phyloP scores from a whole-genome alignment of 2,888 invertebrate genomes.

The Synanthedon andrenaeformis region DNA sequence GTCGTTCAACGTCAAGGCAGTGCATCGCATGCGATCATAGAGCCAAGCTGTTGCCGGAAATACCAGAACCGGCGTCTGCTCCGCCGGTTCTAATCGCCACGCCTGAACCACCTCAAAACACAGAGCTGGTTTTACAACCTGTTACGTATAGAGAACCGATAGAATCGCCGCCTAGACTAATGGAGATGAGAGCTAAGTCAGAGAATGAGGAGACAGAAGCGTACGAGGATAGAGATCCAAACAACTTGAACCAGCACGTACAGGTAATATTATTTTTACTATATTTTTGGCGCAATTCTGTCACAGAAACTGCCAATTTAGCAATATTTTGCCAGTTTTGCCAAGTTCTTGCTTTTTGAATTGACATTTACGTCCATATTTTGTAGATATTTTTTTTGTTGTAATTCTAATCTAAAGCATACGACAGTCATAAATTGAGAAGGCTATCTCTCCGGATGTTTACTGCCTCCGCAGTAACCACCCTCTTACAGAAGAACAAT shows the following conservation, averaged over 20 bases:
- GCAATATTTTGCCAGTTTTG: too few species aligned
- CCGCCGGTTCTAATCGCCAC: slow-evolving; percentile 19
- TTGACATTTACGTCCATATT: too few species aligned
- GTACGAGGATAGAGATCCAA: slow-evolving; percentile 78
- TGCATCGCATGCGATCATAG: slow-evolving; percentile 39
- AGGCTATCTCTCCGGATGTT: too few species aligned
- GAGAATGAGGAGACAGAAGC: slow-evolving; percentile 54
- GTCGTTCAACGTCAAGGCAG: slow-evolving; percentile 31
- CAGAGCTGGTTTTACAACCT: slow-evolving; percentile 7
- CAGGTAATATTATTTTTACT: slow-evolving; percentile 59
- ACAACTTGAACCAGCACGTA: slow-evolving; percentile 76
- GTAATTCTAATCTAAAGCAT: too few species aligned
- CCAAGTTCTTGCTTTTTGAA: too few species aligned
- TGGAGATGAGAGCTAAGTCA: slow-evolving; percentile 31
- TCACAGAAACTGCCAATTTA: too few species aligned
- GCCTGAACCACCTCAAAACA: slow-evolving; percentile 3
- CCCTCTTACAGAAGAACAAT: too few species aligned
- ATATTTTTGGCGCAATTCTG: not conserved
- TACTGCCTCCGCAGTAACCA: too few species aligned
- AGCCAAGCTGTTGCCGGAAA: slow-evolving; percentile 33
- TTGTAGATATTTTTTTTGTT: too few species aligned
- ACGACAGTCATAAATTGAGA: too few species aligned
- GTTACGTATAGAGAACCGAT: slow-evolving; percentile 6
- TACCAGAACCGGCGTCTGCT: slow-evolving; percentile 30
- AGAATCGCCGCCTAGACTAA: slow-evolving; percentile 10